These are phyloP conservation scores for Oreochromis tanganicae DNA, from an alignment of 2,113 vertebrate genomes.

Conservation along the genomic window DNA sequence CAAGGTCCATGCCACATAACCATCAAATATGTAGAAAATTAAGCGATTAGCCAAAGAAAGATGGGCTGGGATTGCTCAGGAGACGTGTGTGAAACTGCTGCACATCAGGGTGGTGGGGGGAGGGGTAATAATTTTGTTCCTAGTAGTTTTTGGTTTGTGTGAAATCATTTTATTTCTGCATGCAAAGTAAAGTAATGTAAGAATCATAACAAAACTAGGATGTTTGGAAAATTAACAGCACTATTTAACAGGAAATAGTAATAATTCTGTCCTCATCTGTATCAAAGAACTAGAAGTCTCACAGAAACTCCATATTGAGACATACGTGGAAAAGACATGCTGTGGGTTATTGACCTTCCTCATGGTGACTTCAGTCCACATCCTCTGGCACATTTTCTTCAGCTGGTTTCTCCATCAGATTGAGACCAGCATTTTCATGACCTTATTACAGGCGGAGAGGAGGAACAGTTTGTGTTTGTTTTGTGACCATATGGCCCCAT, in stretches of 20 bases:
- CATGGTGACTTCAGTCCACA: slow-evolving; percentile 14
- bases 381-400: slow-evolving; percentile 18
- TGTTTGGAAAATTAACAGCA: not conserved
- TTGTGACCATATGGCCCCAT: slow-evolving; percentile 77
- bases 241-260: not conserved
- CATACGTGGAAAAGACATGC: not conserved
- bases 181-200: not conserved
- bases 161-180: not conserved
- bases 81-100: not conserved
- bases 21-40: not conserved
- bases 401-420: slow-evolving; percentile 36
- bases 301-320: not conserved
- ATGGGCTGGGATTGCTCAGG: no score
- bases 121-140: not conserved
- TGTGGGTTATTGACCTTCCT: slow-evolving; percentile 32
- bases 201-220: not conserved
- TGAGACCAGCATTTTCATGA: slow-evolving; percentile 65
- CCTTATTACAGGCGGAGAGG: slow-evolving; percentile 62
- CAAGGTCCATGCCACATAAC: not conserved
- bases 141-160: not conserved
- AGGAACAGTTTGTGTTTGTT: slow-evolving; percentile 73
- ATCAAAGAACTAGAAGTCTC: not conserved
- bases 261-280: not conserved
- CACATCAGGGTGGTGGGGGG: not conserved
- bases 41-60: not conserved